Evolutionary conservation across 2,113 vertebrate species (phyloP).

Genomic region (Barnardius zonarius): DNA sequence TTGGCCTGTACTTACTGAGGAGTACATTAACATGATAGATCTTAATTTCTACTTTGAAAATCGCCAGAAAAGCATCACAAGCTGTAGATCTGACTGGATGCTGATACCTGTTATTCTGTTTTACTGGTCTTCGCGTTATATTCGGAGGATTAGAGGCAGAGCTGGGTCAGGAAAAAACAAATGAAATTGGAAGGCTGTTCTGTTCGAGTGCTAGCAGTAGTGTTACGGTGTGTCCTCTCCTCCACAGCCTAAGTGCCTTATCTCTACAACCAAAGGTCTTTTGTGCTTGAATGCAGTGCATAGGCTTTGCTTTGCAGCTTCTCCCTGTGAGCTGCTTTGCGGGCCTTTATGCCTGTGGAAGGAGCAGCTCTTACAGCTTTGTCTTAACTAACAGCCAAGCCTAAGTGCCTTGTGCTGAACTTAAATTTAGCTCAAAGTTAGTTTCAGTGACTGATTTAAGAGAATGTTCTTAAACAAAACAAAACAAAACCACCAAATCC

Average conservation of each 20-base stretch:
- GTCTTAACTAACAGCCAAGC: neutral
- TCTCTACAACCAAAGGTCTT: neutral
- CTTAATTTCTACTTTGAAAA: neutral
- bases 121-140: neutral
- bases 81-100: neutral
- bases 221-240: neutral
- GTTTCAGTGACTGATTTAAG: neutral
- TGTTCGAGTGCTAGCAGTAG: neutral
- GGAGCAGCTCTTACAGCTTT: neutral
- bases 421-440: neutral
- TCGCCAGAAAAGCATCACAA: neutral
- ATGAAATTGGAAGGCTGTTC: neutral
- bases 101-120: neutral
- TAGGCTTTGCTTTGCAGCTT: neutral
- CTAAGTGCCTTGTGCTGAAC: neutral
- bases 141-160: neutral
- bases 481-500: neutral
- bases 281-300: neutral
- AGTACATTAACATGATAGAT: neutral
- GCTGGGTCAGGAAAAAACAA: neutral
- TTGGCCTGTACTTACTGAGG: conserved; percentile 11
- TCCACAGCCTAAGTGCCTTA: neutral
- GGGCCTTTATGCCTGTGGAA: neutral
- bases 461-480: neutral
- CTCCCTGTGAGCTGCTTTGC: neutral